These are phyloP conservation scores for Eciton burchellii DNA, from an alignment of 1,140 invertebrate genomes.

Conservation along the genomic window DNA sequence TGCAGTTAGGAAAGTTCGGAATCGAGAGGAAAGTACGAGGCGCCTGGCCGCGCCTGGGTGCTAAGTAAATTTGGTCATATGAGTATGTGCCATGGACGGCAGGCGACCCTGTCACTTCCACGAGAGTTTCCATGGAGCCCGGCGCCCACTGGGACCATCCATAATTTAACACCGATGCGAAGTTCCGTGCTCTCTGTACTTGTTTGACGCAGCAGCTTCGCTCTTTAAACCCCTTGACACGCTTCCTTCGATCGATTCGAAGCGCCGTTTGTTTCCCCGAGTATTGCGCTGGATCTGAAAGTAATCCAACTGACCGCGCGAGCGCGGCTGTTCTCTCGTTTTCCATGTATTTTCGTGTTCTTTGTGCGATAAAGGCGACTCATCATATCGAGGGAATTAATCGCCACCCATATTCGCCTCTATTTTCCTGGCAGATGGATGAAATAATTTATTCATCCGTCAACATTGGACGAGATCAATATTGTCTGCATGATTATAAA, in stretches of 20 bases:
- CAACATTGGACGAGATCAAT: background rate
- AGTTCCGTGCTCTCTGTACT: slow-evolving; percentile 64
- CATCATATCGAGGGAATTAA: background rate
- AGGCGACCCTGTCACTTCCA: slow-evolving; percentile 60
- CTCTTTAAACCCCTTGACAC: slow-evolving; percentile 74
- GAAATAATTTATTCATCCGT: background rate
- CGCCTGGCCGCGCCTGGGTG: slow-evolving; percentile 17
- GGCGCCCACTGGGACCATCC: slow-evolving; percentile 57
- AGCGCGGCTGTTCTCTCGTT: background rate
- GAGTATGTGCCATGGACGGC: slow-evolving; percentile 49
- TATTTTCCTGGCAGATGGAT: background rate
- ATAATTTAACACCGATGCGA: slow-evolving; percentile 69
- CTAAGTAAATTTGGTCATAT: slow-evolving; percentile 53
- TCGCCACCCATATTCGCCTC: background rate
- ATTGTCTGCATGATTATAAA: background rate
- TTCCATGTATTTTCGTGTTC: background rate
- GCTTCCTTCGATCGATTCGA: slow-evolving; percentile 64
- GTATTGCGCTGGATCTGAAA: slow-evolving; percentile 27
- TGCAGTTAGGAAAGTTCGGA: slow-evolving; percentile 54
- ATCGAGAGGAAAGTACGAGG: slow-evolving; percentile 58
- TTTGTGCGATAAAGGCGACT: background rate
- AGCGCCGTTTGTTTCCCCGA: slow-evolving; percentile 45
- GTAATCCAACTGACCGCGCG: slow-evolving; percentile 1
- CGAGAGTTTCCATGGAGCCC: slow-evolving; percentile 43
- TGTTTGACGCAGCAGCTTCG: slow-evolving; percentile 60